A percentile compares a stretch with the other conserved stretches of the same genome.
Conservation (phyloP, 2,888 invertebrate genomes). For the Eupsilia transversa region DNA sequence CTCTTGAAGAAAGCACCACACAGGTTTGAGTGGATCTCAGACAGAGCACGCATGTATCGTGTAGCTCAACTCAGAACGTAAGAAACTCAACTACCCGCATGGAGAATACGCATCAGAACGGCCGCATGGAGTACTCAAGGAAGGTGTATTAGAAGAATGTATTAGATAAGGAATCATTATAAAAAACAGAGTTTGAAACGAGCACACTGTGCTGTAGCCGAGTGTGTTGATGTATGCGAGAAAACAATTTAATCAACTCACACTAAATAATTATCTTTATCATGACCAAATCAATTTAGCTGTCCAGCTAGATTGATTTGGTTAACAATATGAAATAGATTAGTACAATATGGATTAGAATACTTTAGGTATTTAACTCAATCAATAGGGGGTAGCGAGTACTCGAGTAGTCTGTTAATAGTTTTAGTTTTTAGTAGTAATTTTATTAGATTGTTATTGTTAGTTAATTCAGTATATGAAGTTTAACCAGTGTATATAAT, state of each 20-base stretch:
- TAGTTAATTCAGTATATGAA: too few relatives aligned
- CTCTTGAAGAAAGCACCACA: neutral
- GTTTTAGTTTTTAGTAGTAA: too few relatives aligned
- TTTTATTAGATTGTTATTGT: too few relatives aligned
- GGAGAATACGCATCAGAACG: neutral
- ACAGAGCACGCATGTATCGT: neutral
- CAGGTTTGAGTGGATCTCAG: neutral
- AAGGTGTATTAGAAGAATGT: neutral
- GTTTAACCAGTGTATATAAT: too few relatives aligned
- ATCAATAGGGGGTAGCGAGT: too few relatives aligned
- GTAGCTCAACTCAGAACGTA: neutral
- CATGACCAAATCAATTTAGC: neutral
- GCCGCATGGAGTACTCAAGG: neutral
- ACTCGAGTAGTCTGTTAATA: too few relatives aligned
- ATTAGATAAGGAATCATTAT: neutral
- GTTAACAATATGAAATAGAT: neutral
- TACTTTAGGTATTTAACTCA: neutral
- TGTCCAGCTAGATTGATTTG: neutral
- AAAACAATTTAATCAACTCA: neutral
- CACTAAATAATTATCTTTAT: neutral
- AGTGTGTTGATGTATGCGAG: neutral
- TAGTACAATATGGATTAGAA: neutral
- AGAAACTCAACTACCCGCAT: neutral
- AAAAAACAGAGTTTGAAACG: neutral
- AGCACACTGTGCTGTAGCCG: neutral